Evolutionary conservation across 2,888 invertebrate species (phyloP), one percentile per base, ranked within the genome.

Genomic region (Plagiodera versicolora): DNA sequence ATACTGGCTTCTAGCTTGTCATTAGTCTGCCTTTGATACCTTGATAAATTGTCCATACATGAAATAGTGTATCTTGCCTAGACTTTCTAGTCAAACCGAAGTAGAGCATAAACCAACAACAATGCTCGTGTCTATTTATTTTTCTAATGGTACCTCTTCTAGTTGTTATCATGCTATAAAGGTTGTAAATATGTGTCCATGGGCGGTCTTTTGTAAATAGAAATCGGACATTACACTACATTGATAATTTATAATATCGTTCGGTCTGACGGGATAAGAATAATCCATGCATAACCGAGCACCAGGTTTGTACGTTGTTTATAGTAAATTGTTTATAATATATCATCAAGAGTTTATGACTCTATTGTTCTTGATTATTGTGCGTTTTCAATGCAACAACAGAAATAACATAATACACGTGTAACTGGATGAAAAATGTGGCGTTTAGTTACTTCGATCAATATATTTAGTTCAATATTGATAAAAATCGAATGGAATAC

Each of bases 21-120:
- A 24, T 24, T 24, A 24, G 24, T 24, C 24, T 24, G 24, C 24
- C 24, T 24, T 24, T 24, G 24, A 24, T 24, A 24, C 24, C 24
- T 24, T 28, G 50, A 50, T 48, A 50, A 50, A 50, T 28, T 24
- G 6, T 24, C 24, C 24, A 24, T 24, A 24, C 24, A 24, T 24
- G 24, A 6, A 24, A 24, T 24, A 24, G 3, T 18, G 32, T 18
- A 28, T 32, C 9, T 30, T 24, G 4, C 8, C 2, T 39, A 19
- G 19, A 20, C 53, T 44, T 44, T 44, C 44, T 53, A 53, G 39
- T 11, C 44, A 53, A 53, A 53, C 35, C 17, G 17, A 53, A 53
- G 53, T 53, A 17, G 44, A 53, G 53, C 45, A 44, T 44, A 44
- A 28, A 44, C 20, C 28, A 39, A 18, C 35, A 39, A 18, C 39